Base-by-base conservation (phyloP, 2,113 vertebrate genomes). In the Esox niger region DNA sequence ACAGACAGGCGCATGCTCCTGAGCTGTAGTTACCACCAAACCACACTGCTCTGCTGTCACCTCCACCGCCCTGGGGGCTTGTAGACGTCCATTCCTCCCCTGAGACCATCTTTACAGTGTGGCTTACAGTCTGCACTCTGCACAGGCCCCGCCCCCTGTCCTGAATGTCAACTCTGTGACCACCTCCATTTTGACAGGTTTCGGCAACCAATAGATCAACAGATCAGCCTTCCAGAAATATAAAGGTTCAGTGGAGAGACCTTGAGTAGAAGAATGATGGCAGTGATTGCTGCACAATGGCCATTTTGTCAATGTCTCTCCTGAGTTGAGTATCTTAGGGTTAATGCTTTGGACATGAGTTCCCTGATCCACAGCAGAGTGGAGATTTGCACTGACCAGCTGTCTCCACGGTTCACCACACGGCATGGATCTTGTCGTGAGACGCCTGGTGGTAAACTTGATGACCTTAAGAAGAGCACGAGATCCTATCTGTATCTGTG, bases 21-120 rank as follows among this genome's bases (percentile, higher is more conserved):
- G 23, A 11, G 10, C 55, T 27, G 55, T 25, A 4, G 11, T 29
- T 27, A 13, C 9, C 25, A 27, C 9, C 9, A 25, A 2, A 56
- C 35, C 63, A 29, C 26, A 30, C 38, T 32, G 56, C 32, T 47
- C 35, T 7, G 29, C 27, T 55, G 61, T 46, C 65, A 35, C 10
- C 3, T 31, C 4, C 52, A 56, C 11, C 15, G 29, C 66, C 46
- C 56, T 30, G 1, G 27, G 57, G 75, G 31, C 66, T 65, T 25
- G 38, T 77, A 64, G 63, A 54, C 5, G 32, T 57, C 55, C n/a
- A 11, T 57, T 10, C 15, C 55, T 57, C 55, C 55, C 55, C 25
- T 27, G 25, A 8, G 55, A 57, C n/a, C n/a, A 2, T 26, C 25
- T 11, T 21, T 23, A 27, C 10, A 57, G 55, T 52, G n/a, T 21